A percentile compares a stretch with the other conserved stretches of the same genome.
phyloP scores from a whole-genome alignment of 2,888 invertebrate genomes.

The Eupsilia transversa region DNA sequence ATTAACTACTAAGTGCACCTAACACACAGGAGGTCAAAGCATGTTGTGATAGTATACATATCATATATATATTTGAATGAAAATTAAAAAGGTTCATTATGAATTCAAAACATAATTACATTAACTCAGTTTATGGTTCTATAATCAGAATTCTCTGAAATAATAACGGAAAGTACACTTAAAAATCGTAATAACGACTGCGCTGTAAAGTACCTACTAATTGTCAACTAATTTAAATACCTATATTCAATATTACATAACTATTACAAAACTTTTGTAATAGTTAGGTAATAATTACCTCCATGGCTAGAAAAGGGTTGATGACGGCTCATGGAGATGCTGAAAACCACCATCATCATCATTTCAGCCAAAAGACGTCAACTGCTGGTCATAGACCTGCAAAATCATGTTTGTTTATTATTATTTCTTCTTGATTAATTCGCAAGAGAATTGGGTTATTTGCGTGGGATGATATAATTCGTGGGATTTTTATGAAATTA shows the following conservation, averaged over 20 bases:
- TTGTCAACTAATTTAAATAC: neutral
- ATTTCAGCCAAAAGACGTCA: too few relatives aligned
- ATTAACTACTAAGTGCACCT: neutral
- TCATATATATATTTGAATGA: slow-evolving; percentile 2
- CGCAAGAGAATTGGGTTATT: neutral
- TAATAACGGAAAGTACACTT: neutral
- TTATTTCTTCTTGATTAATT: neutral
- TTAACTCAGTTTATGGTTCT: slow-evolving; percentile 8
- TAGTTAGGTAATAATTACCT: too few relatives aligned
- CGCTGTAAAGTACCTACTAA: neutral
- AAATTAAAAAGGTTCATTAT: neutral
- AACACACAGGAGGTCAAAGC: too few relatives aligned
- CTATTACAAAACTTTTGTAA: neutral
- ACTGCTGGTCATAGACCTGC: too few relatives aligned
- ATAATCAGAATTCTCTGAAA: neutral
- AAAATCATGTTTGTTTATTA: neutral
- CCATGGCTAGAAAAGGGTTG: too few relatives aligned
- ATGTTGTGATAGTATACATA: neutral
- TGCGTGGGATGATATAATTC: slow-evolving; percentile 8
- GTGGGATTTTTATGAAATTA: slow-evolving; percentile 5
- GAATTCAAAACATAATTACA: slow-evolving; percentile 11
- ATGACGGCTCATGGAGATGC: neutral
- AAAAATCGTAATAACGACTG: neutral
- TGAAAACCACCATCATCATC: too few relatives aligned
- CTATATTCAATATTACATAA: neutral